Conservation (phyloP, 2,113 vertebrate genomes). For the Callipepla californica region DNA sequence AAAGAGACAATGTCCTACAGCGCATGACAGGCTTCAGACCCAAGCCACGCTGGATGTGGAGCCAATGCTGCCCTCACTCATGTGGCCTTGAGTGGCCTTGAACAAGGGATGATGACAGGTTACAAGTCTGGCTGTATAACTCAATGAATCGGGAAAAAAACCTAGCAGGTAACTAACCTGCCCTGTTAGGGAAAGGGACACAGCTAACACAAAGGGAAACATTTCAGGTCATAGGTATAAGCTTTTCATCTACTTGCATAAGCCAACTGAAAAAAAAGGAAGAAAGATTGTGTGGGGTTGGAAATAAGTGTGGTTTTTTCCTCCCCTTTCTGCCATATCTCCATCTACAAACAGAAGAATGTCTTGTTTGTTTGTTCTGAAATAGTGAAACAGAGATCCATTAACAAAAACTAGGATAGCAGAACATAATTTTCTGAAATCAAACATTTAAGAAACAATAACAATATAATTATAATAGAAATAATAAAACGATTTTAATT, state of each 20-base stretch:
- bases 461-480: neutral
- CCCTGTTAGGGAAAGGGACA: neutral
- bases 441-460: slow-evolving; percentile 11
- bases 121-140: neutral
- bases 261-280: neutral
- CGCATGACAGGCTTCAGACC: neutral
- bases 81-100: neutral
- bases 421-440: neutral
- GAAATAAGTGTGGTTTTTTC: neutral
- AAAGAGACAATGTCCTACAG: neutral
- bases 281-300: neutral
- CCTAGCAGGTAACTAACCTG: slow-evolving; percentile 11
- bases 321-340: neutral
- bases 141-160: neutral
- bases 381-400: neutral
- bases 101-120: neutral
- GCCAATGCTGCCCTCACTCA: neutral
- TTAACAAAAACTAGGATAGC: neutral
- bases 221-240: neutral
- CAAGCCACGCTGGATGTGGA: neutral
- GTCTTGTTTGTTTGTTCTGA: neutral
- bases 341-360: neutral
- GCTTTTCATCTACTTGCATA: neutral
- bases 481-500: neutral
- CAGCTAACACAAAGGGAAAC: neutral